Conservation (phyloP, 2,113 vertebrate genomes). For the Bothrops jararaca region DNA sequence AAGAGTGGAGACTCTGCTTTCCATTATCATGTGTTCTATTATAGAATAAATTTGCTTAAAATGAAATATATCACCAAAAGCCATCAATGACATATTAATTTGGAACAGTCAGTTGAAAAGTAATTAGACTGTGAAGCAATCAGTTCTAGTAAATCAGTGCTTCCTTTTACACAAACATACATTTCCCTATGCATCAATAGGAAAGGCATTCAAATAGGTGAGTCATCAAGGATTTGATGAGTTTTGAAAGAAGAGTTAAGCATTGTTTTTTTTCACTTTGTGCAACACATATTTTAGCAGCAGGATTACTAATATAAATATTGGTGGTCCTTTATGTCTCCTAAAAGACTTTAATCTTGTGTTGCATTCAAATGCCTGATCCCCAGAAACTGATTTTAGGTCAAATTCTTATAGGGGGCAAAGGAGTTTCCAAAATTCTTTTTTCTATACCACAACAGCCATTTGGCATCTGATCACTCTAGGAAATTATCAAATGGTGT, state of each 20-base stretch:
- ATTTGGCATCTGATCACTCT: neutral
- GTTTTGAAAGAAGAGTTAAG: neutral
- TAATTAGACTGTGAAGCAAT: conserved; percentile 81
- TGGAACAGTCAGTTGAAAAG: conserved; percentile 83
- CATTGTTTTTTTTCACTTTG: conserved; percentile 63
- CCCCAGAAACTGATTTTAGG: neutral
- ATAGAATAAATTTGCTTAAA: conserved; percentile 84
- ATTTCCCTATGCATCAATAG: conserved; percentile 68
- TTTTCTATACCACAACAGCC: neutral
- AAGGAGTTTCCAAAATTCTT: neutral
- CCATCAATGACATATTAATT: conserved; percentile 85
- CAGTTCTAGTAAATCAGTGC: conserved; percentile 79
- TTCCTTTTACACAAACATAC: conserved; percentile 77
- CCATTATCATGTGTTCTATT: conserved; percentile 80
- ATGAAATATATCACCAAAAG: conserved; percentile 83
- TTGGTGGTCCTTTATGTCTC: neutral
- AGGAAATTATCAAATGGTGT: neutral
- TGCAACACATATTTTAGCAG: conserved; percentile 67
- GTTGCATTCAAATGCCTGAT: neutral
- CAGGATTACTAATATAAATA: conserved; percentile 18
- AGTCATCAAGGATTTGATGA: conserved; percentile 61
- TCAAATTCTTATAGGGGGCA: neutral
- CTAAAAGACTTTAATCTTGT: neutral
- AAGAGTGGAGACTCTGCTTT: conserved; percentile 77
- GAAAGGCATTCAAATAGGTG: conserved; percentile 63